A percentile compares a stretch with the other conserved stretches of the same genome.
phyloP scores from a whole-genome alignment of 2,113 vertebrate species.

The Polypterus senegalus region DNA sequence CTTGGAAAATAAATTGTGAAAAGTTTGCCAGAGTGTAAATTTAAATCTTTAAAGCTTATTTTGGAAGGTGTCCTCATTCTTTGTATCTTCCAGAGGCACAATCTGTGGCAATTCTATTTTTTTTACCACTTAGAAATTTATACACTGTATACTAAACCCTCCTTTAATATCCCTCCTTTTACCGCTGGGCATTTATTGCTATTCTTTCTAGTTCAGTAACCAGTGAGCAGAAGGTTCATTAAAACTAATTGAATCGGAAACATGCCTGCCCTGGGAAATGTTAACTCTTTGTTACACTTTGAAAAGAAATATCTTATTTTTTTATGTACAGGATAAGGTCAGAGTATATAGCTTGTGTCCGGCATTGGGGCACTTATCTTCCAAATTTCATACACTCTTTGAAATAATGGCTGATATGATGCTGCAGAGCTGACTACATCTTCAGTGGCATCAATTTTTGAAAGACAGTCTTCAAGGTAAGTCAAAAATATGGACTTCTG shows the following conservation, averaged over 20 bases:
- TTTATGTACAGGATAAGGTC: constrained; percentile 55
- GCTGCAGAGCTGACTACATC: no score
- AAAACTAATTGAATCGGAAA: constrained; percentile 99
- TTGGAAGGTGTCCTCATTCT: no score
- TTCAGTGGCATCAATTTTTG: no score
- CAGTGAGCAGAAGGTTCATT: constrained; percentile 97
- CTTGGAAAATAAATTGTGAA: no score
- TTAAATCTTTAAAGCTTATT: no score
- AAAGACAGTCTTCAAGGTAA: no score
- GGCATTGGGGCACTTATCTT: constrained; percentile 29
- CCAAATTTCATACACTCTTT: constrained; percentile 9
- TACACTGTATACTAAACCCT: constrained; percentile 70
- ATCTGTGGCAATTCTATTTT: constrained; percentile 62
- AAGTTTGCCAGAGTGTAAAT: no score
- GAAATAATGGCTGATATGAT: no score
- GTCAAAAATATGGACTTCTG: no score
- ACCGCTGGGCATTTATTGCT: constrained; percentile 92
- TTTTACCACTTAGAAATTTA: constrained; percentile 76
- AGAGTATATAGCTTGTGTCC: constrained; percentile 44
- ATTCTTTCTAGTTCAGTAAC: constrained; percentile 95
- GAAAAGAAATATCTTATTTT: constrained; percentile 62
- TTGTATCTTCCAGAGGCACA: constrained; percentile 43
- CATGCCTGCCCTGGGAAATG: constrained; percentile 93
- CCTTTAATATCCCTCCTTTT: constrained; percentile 86
- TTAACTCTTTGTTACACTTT: constrained; percentile 84